phyloP scores from a whole-genome alignment of 2,888 invertebrate species.

The Spisula subtruncata region DNA sequence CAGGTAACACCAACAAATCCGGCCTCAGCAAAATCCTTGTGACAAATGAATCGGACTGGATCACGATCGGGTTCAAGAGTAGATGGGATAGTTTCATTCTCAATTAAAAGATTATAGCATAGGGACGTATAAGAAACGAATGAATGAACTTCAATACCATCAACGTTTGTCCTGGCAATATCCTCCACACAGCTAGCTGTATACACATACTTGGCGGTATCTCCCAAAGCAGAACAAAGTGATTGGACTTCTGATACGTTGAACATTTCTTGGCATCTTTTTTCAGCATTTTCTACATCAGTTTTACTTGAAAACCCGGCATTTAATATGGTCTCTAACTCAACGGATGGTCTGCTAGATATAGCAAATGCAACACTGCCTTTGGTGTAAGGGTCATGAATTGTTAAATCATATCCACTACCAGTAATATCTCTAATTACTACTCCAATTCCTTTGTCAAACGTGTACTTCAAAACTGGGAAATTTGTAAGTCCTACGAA shows the following conservation, averaged over 20 bases:
- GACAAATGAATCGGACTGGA: slow-evolving; percentile 47
- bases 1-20: slow-evolving; percentile 64
- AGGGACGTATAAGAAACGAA: slow-evolving; percentile 50
- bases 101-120: slow-evolving; percentile 48
- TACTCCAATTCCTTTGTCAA: slow-evolving; percentile 40
- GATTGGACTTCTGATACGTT: slow-evolving; percentile 26
- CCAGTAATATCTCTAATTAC: slow-evolving; percentile 35
- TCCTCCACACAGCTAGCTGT: slow-evolving; percentile 50
- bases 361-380: slow-evolving; percentile 39
- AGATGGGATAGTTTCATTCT: slow-evolving; percentile 25
- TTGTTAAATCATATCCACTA: slow-evolving; percentile 24
- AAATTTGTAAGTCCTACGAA: slow-evolving; percentile 37
- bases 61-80: slow-evolving; percentile 23
- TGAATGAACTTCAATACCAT: slow-evolving; percentile 32
- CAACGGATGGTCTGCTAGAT: slow-evolving; percentile 53
- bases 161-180: slow-evolving; percentile 30
- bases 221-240: slow-evolving; percentile 47
- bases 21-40: slow-evolving; percentile 37
- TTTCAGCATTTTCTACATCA: slow-evolving; percentile 27
- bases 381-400: slow-evolving; percentile 46
- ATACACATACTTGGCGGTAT: slow-evolving; percentile 25
- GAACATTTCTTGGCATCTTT: slow-evolving; percentile 46
- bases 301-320: slow-evolving; percentile 45
- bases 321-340: slow-evolving; percentile 33
- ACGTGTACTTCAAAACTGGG: slow-evolving; percentile 39